Percentiles rank a stretch among this genome's conserved stretches.
Conservation (phyloP, 92 coral and sea anemone species). For the Epizoanthus ramosus region DNA sequence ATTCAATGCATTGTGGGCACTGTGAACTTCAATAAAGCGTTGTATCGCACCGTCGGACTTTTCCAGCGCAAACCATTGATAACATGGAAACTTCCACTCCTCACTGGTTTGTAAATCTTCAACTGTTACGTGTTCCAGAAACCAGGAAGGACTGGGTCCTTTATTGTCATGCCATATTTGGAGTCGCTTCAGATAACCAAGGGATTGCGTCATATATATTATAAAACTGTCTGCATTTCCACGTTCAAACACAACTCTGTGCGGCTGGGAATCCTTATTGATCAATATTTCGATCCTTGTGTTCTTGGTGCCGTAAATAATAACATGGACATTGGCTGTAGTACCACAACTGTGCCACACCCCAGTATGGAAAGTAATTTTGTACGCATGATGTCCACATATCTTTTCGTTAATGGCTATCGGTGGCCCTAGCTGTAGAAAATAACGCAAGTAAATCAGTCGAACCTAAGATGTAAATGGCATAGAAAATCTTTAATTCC, state of each 20-base stretch:
- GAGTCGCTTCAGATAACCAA: conserved; percentile 30
- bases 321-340: neutral
- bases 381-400: neutral
- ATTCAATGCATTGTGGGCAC: neutral
- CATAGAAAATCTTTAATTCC: too few relatives aligned
- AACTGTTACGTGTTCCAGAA: conserved; percentile 41
- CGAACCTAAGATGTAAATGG: too few relatives aligned
- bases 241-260: conserved; percentile 36
- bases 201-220: neutral
- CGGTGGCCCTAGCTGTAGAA: neutral
- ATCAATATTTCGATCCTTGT: neutral
- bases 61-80: conserved; percentile 62
- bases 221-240: conserved; percentile 48
- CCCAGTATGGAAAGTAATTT: neutral
- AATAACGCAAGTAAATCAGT: neutral
- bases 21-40: neutral
- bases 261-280: neutral
- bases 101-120: conserved; percentile 5
- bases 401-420: neutral
- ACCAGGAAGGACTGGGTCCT: conserved; percentile 55
- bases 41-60: conserved; percentile 53
- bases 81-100: conserved; percentile 49
- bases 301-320: neutral
- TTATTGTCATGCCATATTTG: conserved; percentile 48
- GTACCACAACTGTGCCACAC: conserved; percentile 1